phyloP scores from a whole-genome alignment of 2,797 vertebrate genomes.

The Ammospiza maritima region DNA sequence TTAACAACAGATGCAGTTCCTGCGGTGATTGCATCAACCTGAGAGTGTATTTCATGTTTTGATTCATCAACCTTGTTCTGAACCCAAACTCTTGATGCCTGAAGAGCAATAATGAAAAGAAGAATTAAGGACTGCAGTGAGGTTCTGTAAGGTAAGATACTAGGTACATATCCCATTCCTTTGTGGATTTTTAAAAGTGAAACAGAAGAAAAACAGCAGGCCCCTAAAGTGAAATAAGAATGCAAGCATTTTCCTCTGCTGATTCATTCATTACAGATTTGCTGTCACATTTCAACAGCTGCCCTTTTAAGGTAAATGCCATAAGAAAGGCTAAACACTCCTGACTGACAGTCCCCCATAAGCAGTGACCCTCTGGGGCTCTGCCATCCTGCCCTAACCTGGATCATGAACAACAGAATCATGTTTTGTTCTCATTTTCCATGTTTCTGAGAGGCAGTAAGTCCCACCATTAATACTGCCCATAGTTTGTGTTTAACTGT shows the following conservation, averaged over 20 bases:
- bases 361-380: not conserved
- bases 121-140: not conserved
- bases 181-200: not conserved
- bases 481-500: not conserved
- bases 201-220: not conserved
- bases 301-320: not conserved
- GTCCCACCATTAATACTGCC: not conserved
- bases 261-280: not conserved
- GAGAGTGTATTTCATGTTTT: constrained; percentile 99
- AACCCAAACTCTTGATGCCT: constrained; percentile 98
- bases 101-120: constrained; percentile 61
- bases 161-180: not conserved
- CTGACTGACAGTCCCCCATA: not conserved
- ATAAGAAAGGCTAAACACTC: not conserved
- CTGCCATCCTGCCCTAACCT: not conserved
- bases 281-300: not conserved
- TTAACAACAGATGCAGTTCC: constrained; percentile 99
- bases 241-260: not conserved
- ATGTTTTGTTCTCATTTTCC: not conserved
- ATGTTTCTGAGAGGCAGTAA: not conserved
- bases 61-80: constrained; percentile 99
- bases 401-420: not conserved
- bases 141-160: not conserved
- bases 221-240: not conserved
- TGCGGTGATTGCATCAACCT: constrained; percentile 98